Evolutionary conservation across 2,888 invertebrate genomes (phyloP).

Genomic region (Camponotus fellah): DNA sequence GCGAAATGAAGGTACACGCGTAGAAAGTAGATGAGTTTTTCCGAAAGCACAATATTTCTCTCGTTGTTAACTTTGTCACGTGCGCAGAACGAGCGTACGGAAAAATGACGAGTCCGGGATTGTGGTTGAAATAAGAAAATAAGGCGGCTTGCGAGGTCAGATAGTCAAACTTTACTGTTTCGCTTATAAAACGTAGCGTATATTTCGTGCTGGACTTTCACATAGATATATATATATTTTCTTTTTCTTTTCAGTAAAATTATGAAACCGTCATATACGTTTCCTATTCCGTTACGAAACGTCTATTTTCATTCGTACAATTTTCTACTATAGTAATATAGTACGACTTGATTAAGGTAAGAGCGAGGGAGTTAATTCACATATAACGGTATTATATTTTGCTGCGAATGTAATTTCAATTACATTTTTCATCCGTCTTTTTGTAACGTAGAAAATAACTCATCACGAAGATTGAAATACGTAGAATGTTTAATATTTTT

Average conservation of each 20-base stretch:
- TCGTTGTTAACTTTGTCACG: slow-evolving; percentile 60
- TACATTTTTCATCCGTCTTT: not conserved
- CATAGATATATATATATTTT: not conserved
- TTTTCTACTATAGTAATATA: slow-evolving; percentile 14
- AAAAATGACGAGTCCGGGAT: slow-evolving; percentile 23
- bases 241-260: slow-evolving; percentile 23
- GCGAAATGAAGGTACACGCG: slow-evolving; percentile 36
- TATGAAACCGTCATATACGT: slow-evolving; percentile 25
- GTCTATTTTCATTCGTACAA: slow-evolving; percentile 21
- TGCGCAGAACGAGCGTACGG: slow-evolving; percentile 36
- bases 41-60: slow-evolving; percentile 27
- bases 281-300: slow-evolving; percentile 39
- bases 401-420: slow-evolving; percentile 11
- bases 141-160: slow-evolving; percentile 37
- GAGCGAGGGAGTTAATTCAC: slow-evolving; percentile 16
- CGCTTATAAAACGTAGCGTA: slow-evolving; percentile 41
- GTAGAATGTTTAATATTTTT: not conserved
- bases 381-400: slow-evolving; percentile 27
- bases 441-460: not conserved
- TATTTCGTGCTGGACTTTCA: slow-evolving; percentile 45
- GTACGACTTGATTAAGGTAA: slow-evolving; percentile 27
- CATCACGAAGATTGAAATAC: not conserved
- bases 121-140: slow-evolving; percentile 70
- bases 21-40: slow-evolving; percentile 46
- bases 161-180: slow-evolving; percentile 51